phyloP scores from a whole-genome alignment of 2,888 invertebrate species.

The Glyphotaelius pellucidus region DNA sequence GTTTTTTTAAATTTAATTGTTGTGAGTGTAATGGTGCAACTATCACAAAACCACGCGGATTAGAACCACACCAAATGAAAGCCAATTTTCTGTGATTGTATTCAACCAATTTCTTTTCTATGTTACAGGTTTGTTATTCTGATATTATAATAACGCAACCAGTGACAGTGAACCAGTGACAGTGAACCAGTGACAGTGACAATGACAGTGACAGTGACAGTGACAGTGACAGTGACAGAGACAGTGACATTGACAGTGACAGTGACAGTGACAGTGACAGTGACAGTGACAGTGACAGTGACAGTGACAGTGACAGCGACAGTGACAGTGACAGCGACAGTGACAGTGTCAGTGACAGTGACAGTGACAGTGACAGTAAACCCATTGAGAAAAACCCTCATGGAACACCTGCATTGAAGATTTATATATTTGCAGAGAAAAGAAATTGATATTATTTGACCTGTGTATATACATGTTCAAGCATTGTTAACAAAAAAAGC shows the following conservation, averaged over 20 bases:
- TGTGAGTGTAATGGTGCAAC: not conserved
- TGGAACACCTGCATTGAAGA: not conserved
- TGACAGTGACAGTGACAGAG: no score
- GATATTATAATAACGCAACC: not conserved
- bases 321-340: no score
- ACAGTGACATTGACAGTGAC: no score
- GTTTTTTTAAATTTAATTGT: not conserved
- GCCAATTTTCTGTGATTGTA: not conserved
- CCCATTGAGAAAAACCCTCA: not conserved
- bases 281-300: no score
- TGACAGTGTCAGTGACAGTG: no score
- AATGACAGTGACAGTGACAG: no score
- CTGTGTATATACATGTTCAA: slow-evolving; percentile 11
- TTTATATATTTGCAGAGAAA: not conserved
- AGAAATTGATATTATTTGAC: slow-evolving; percentile 5
- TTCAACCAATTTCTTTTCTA: not conserved
- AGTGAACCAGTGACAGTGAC: no score
- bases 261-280: no score
- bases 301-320: no score
- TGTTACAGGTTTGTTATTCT: not conserved
- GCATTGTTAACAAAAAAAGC: slow-evolving; percentile 39
- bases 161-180: not conserved
- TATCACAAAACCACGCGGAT: slow-evolving; percentile 8
- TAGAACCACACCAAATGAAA: slow-evolving; percentile 23
- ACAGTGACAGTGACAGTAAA: not conserved